phyloP scores from a whole-genome alignment of 1,140 invertebrate species.

The Drosophila carrolli region DNA sequence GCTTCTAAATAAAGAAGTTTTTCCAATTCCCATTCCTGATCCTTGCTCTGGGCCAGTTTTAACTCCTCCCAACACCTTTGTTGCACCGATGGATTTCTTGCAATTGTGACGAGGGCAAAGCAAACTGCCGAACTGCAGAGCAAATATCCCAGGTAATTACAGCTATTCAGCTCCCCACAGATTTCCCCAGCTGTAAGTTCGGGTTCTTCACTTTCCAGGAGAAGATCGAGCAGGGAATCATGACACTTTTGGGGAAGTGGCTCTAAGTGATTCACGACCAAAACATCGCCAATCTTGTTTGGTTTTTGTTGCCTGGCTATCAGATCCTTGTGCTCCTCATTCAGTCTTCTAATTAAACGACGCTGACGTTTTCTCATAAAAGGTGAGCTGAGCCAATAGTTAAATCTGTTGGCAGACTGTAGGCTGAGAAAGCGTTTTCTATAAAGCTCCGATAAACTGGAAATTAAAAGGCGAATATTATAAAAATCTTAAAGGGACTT shows the following conservation, averaged over 20 bases:
- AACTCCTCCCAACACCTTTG: slow-evolving; percentile 52
- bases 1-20: slow-evolving; percentile 46
- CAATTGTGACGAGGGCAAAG: slow-evolving; percentile 54
- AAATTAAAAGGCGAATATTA: neutral
- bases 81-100: slow-evolving; percentile 62
- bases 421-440: slow-evolving; percentile 57
- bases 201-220: slow-evolving; percentile 6
- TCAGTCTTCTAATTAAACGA: slow-evolving; percentile 45
- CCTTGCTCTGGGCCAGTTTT: neutral
- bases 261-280: slow-evolving; percentile 15
- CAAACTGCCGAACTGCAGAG: slow-evolving; percentile 53
- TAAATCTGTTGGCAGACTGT: slow-evolving; percentile 58
- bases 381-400: slow-evolving; percentile 47
- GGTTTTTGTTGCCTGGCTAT: slow-evolving; percentile 11
- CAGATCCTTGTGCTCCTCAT: slow-evolving; percentile 41
- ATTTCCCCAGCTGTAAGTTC: slow-evolving; percentile 31
- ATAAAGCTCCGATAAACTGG: slow-evolving; percentile 51
- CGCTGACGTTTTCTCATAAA: slow-evolving; percentile 40
- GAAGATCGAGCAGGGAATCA: slow-evolving; percentile 43
- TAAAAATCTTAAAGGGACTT: neutral
- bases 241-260: slow-evolving; percentile 8
- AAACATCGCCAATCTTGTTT: neutral
- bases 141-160: slow-evolving; percentile 60
- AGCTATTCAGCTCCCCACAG: slow-evolving; percentile 52
- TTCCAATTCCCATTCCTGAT: slow-evolving; percentile 4